Base-by-base conservation (phyloP, 37 sponge, comb jelly and placozoan genomes). In the Amphimedon queenslandica region DNA sequence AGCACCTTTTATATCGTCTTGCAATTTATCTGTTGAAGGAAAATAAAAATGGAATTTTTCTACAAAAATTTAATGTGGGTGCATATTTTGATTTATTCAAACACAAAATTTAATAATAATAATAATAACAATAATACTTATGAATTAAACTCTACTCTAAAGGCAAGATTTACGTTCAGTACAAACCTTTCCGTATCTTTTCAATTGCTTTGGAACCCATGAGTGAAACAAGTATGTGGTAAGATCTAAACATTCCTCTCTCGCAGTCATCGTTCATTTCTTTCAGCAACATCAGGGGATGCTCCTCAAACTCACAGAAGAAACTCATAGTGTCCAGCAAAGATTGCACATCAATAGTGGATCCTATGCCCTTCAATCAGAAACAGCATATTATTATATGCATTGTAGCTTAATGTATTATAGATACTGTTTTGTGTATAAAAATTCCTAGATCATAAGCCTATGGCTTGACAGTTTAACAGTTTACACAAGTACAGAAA, bases 141-240 rank as follows among this genome's bases (percentile, higher is more conserved):
- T 47, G 53, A 47, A 47, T 47, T 13, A 47, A 8, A n/a, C n/a
- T n/a, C n/a, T n/a, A n/a, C n/a, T n/a, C n/a, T n/a, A n/a, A n/a
- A n/a, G n/a, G n/a, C n/a, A n/a, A n/a, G n/a, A 55, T 55, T 23
- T 20, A 33, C 66, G 11, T 63, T 65, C 3, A 65, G 18, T 29
- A 37, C 67, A 65, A 25, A 76, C 67, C 67, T 40, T 42, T 11
- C 23, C n/a, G 34, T 38, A 38, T 42, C 23, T 13, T 33, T 23
- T 37, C 13, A 33, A 70, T 70, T 18, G 25, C 71, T 42, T 42
- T 72, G 70, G 73, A 76, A 41, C 80, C 77, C 2, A 37, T 28
- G 16, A 86, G 58, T 43, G 73, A 71, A 35, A 67, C 51, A 60
- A 87, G 35, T 3, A 87, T 67, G 32, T 87, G 81, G 63, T 77